These are phyloP conservation scores for Hedychridium roseum DNA, from an alignment of 2,888 invertebrate species.

Conservation along the genomic window DNA sequence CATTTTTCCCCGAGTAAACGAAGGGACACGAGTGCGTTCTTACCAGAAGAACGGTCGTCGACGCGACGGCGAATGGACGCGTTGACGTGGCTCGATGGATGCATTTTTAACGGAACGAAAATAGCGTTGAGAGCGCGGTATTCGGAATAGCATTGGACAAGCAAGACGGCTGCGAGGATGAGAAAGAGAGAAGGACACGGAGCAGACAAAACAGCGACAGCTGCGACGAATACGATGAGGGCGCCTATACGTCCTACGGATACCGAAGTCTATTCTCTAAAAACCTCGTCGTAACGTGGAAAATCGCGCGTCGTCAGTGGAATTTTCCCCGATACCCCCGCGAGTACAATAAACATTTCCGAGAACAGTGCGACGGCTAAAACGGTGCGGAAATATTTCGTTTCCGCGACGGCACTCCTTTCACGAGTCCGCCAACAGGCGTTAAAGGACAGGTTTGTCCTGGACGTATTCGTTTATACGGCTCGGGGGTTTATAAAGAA, in stretches of 20 bases:
- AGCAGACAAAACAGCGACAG: constrained; percentile 56
- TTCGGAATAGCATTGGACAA: constrained; percentile 39
- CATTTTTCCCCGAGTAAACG: constrained; percentile 3
- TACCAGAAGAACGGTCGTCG: constrained; percentile 31
- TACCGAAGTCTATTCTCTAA: constrained; percentile 35
- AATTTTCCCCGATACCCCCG: too few species aligned
- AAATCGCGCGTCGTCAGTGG: too few species aligned
- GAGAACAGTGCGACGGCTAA: too few species aligned
- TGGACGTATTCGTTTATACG: too few species aligned
- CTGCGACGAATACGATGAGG: constrained; percentile 43
- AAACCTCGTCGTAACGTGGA: too few species aligned
- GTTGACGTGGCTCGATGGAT: constrained; percentile 55
- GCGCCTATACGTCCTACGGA: constrained; percentile 11
- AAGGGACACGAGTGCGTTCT: constrained; percentile 10
- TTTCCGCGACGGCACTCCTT: too few species aligned
- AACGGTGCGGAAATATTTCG: too few species aligned
- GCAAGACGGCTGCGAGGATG: constrained; percentile 19
- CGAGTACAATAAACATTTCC: too few species aligned
- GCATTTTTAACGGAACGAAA: constrained; percentile 61
- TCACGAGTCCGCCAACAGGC: too few species aligned
- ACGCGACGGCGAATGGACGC: constrained; percentile 44
- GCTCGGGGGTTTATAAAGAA: too few species aligned
- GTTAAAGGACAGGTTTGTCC: too few species aligned
- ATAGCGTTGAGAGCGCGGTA: constrained; percentile 49
- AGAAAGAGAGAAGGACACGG: constrained; percentile 24